Evolutionary conservation across 2,113 vertebrate genomes (phyloP), one percentile per base, ranked within the genome.

Genomic region (Antechinus flavipes): DNA sequence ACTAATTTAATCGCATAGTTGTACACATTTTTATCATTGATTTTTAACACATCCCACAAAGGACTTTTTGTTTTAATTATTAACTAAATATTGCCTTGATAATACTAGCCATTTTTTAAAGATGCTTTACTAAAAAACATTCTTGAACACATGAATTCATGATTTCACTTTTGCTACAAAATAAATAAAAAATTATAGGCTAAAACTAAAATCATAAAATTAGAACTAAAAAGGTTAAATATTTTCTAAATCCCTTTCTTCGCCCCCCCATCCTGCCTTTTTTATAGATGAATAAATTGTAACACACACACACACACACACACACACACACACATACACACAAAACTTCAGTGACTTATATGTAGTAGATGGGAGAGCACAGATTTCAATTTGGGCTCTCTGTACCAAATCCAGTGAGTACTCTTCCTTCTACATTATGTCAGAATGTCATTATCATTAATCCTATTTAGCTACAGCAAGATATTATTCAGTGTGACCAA

Each of bases 1-100:
- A 92, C 96, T 92, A 89, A 23, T 91, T 96, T 91, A 96, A 98
- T 97, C 97, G 76, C 9, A 54, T 58, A 91, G 3, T 91, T 96
- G 4, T 93, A 91, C 27, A 5, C 27, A 91, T 95, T 95, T 97
- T 97, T 96, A 97, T 95, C 93, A 91, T 96, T 91, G 5, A 93
- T 97, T 95, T 46, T 96, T 94, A 90, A 91, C 14, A 54, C 1
- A 96, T 53, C 14, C 8, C 26, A 96, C 93, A 95, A n/a, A 97
- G 52, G 25, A 5, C 5, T 89, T 95, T 98, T 94, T 50, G 5
- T 50, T 50, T 58, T 50, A 95, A 93, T 54, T 11, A 0, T 84
- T 61, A 93, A 1, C 14, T 95, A 49, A 47, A 93, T 49, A 89
- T 26, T 89, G 93, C 93, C 50, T 93, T 94, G 90, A 9, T 54